Evolutionary conservation across 2,888 invertebrate species (phyloP).

Genomic region (Orgyia antiqua): DNA sequence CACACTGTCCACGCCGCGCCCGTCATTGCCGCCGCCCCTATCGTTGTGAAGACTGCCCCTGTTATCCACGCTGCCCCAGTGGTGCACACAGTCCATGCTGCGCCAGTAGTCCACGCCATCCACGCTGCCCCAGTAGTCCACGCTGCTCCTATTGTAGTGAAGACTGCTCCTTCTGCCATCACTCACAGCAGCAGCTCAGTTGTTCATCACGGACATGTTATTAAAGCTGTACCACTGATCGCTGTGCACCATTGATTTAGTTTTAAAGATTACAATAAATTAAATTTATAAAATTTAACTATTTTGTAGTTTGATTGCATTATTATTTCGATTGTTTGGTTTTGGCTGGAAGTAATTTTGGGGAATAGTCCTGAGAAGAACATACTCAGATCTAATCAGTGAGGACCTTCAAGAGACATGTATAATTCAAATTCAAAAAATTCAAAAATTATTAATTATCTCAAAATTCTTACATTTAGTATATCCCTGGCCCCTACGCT

Average conservation of each 20-base stretch:
- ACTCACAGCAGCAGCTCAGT: conserved; percentile 63
- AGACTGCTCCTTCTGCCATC: conserved; percentile 56
- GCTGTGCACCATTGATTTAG: conserved; percentile 51
- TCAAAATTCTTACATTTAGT: no score
- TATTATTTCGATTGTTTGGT: no score
- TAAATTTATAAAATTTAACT: no score
- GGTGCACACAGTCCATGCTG: conserved; percentile 37
- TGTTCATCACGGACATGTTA: conserved; percentile 51
- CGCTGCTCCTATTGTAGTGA: conserved; percentile 60
- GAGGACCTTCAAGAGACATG: no score
- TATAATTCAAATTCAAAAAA: no score
- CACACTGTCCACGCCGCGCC: conserved; percentile 38
- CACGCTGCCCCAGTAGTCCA: conserved; percentile 48
- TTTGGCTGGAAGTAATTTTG: no score
- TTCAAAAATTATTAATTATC: no score
- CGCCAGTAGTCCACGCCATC: conserved; percentile 36
- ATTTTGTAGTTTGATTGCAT: no score
- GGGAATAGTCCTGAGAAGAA: no score
- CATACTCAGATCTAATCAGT: no score
- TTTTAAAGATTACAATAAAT: conserved; percentile 11
- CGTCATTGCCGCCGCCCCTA: conserved; percentile 35
- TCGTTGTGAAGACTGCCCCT: conserved; percentile 40
- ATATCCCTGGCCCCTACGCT: no score
- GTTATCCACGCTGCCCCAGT: conserved; percentile 41
- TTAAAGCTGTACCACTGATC: conserved; percentile 56